phyloP scores from a whole-genome alignment of 2,797 vertebrate genomes.

The Chanos chanos region DNA sequence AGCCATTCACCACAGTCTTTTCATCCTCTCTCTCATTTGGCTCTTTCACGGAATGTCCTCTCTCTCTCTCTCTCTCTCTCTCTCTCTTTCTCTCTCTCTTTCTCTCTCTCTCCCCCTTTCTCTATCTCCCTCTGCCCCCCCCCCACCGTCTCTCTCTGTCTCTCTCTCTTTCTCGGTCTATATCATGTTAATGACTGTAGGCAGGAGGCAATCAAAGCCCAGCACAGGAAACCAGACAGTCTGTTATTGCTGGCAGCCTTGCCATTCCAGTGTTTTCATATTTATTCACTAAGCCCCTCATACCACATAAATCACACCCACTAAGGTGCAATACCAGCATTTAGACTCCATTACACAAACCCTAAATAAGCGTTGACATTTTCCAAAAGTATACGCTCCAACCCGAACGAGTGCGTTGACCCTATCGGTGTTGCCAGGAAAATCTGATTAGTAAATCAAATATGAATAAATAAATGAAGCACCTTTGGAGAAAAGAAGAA shows the following conservation, averaged over 20 bases:
- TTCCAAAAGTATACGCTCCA: constrained; percentile 54
- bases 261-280: constrained; percentile 62
- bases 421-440: constrained; percentile 42
- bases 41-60: constrained; percentile 15
- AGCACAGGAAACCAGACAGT: constrained; percentile 62
- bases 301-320: constrained; percentile 62
- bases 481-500: not conserved
- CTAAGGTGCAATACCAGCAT: constrained; percentile 49
- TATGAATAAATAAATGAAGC: constrained; percentile 31
- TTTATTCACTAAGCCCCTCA: constrained; percentile 60
- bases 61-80: constrained; percentile 8
- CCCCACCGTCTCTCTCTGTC: not conserved
- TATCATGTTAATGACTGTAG: constrained; percentile 38
- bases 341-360: constrained; percentile 52
- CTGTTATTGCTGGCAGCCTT: constrained; percentile 69
- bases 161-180: constrained; percentile 12
- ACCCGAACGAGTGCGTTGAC: constrained; percentile 42
- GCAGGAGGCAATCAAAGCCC: constrained; percentile 59
- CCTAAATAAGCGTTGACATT: constrained; percentile 57
- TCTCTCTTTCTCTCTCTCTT: too few relatives aligned
- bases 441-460: constrained; percentile 37
- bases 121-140: not conserved
- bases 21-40: constrained; percentile 22
- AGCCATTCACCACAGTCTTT: not conserved
- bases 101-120: not conserved